phyloP scores from a whole-genome alignment of 2,888 invertebrate species.

The Choristoneura rosaceana region DNA sequence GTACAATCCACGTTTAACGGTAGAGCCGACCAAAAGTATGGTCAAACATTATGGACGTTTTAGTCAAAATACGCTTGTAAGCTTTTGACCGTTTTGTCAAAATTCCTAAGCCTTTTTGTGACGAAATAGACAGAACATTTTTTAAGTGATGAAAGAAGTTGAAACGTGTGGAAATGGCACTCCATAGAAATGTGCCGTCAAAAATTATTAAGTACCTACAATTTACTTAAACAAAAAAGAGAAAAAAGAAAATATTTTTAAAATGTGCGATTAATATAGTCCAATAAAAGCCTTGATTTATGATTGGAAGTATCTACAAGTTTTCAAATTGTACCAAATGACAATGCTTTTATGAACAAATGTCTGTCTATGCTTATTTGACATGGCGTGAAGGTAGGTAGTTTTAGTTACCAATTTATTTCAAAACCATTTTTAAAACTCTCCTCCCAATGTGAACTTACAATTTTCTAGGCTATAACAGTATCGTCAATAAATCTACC shows the following conservation, averaged over 20 bases:
- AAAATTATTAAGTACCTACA: background rate
- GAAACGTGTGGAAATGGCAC: background rate
- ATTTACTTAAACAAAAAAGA: background rate
- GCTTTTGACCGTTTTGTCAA: background rate
- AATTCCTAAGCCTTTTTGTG: background rate
- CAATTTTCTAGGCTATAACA: no score
- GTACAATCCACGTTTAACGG: slow-evolving; percentile 89
- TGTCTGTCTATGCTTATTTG: no score
- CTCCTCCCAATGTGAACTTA: no score
- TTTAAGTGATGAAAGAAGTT: background rate
- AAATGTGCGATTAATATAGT: background rate
- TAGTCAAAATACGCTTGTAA: background rate
- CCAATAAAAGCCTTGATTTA: background rate
- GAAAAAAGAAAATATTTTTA: background rate
- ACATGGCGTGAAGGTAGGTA: no score
- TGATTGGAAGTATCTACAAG: no score
- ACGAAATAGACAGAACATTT: background rate
- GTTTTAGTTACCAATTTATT: background rate
- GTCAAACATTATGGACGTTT: slow-evolving; percentile 3
- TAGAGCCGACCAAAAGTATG: slow-evolving; percentile 42
- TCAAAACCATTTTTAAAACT: background rate
- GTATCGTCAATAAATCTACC: no score
- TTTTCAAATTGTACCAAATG: background rate
- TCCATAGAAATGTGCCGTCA: background rate
- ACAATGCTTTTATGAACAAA: no score